A percentile compares a stretch with the other conserved stretches of the same genome.
These are phyloP conservation scores for Pygoscelis adeliae DNA, from an alignment of 2,113 vertebrate species.

Conservation along the genomic window DNA sequence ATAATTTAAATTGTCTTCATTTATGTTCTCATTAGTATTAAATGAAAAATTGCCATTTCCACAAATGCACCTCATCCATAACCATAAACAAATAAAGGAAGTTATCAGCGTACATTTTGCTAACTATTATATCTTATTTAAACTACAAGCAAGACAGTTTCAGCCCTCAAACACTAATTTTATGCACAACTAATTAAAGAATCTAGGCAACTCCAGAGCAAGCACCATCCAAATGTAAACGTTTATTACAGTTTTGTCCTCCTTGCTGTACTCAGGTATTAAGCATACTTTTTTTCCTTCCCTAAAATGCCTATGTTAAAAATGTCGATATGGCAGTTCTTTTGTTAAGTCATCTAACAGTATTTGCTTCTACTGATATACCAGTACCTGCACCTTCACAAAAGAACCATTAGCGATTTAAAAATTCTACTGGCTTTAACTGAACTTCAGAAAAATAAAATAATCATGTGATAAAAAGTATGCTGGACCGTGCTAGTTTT, in stretches of 20 bases:
- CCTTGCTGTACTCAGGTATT: background rate
- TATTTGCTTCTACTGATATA: background rate
- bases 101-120: background rate
- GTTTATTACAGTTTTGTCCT: background rate
- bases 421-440: background rate
- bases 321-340: background rate
- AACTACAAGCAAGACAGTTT: background rate
- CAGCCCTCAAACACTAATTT: background rate
- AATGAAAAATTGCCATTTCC: background rate
- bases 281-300: background rate
- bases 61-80: background rate
- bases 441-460: background rate
- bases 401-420: background rate
- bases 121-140: background rate
- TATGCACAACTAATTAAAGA: background rate
- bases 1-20: background rate
- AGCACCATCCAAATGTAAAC: background rate
- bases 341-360: background rate
- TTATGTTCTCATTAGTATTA: background rate
- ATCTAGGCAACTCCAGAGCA: background rate
- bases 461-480: background rate
- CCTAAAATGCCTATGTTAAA: background rate
- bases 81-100: background rate
- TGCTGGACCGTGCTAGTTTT: background rate
- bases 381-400: background rate